These are phyloP conservation scores for Cyclura pinguis DNA, from an alignment of 2,797 vertebrate species.

Conservation along the genomic window DNA sequence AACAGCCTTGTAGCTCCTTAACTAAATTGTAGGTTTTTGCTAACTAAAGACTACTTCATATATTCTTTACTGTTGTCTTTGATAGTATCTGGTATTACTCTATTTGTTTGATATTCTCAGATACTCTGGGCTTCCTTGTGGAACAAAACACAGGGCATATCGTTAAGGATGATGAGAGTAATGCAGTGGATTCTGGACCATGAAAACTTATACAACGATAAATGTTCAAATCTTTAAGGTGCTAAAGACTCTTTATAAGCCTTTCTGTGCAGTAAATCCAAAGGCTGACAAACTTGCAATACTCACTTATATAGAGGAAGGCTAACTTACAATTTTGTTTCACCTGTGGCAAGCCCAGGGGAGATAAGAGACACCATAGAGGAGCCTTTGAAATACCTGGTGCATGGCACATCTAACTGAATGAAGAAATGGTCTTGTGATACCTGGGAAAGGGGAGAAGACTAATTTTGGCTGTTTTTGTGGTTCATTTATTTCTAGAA, in stretches of 20 bases:
- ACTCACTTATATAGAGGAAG: not conserved
- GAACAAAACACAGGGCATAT: not conserved
- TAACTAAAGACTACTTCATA: not conserved
- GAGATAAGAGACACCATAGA: not conserved
- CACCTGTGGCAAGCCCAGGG: not conserved
- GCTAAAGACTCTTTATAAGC: not conserved
- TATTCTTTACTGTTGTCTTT: not conserved
- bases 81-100: not conserved
- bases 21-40: not conserved
- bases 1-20: not conserved
- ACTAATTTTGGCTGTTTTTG: constrained; percentile 44
- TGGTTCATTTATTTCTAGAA: constrained; percentile 41
- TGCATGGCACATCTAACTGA: not conserved
- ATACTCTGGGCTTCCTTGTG: not conserved
- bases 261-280: not conserved
- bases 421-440: not conserved
- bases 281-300: not conserved
- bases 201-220: not conserved
- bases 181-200: not conserved
- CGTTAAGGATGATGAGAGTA: not conserved
- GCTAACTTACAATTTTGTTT: not conserved
- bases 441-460: not conserved
- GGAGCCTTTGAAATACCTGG: not conserved
- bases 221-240: not conserved
- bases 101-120: not conserved